A percentile compares a stretch with the other conserved stretches of the same genome.
phyloP scores from a whole-genome alignment of 2,113 vertebrate species.

The Sylvilagus bachmani region DNA sequence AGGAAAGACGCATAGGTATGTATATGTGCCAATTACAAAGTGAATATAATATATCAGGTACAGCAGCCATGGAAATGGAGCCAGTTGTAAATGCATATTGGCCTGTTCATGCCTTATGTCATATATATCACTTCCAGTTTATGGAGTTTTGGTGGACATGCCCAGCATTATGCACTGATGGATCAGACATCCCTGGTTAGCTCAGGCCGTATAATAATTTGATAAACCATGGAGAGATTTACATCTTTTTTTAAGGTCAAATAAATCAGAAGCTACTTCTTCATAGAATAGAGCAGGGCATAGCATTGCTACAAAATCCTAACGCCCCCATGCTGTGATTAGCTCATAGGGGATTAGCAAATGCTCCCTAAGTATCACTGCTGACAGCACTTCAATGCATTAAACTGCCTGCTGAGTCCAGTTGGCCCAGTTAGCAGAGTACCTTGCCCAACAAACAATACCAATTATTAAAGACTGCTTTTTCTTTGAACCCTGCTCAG shows the following conservation, averaged over 20 bases:
- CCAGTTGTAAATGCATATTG: not conserved
- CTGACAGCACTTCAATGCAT: too few species aligned
- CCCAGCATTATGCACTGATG: not conserved
- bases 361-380: too few species aligned
- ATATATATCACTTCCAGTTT: not conserved
- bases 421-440: not conserved
- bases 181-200: not conserved
- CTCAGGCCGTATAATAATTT: not conserved
- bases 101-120: not conserved
- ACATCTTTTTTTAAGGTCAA: not conserved
- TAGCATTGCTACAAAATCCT: not conserved
- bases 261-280: not conserved
- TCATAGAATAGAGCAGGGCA: not conserved
- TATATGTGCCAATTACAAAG: not conserved
- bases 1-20: not conserved
- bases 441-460: not conserved
- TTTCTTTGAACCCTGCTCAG: not conserved
- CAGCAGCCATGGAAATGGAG: not conserved
- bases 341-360: accelerated
- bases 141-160: not conserved
- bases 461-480: not conserved
- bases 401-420: not conserved
- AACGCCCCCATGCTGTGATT: not conserved
- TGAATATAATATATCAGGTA: not conserved
- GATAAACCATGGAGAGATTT: not conserved